A percentile compares a stretch with the other conserved stretches of the same genome.
Conservation (phyloP, 1,140 invertebrate genomes). For the Zaprionus tsacasi region DNA sequence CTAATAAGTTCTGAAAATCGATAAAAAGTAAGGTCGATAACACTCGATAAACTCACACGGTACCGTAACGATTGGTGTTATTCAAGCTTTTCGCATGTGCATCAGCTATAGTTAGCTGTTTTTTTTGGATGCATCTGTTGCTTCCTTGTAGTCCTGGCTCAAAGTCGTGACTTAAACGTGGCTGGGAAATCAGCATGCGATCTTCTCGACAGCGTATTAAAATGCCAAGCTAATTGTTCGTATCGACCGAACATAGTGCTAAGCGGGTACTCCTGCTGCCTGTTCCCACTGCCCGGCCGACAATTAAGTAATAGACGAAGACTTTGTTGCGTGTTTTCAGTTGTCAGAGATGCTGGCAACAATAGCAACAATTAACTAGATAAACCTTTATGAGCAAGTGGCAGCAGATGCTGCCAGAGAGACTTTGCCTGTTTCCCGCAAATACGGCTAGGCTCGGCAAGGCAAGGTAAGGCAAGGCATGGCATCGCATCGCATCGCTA, state of each 20-base stretch:
- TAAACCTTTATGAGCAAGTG: slow-evolving; percentile 73
- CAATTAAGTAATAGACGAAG: slow-evolving; percentile 80
- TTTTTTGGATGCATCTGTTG: slow-evolving; percentile 9
- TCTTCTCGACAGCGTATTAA: slow-evolving; percentile 80
- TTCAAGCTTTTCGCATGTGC: slow-evolving; percentile 52
- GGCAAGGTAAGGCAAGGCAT: slow-evolving; percentile 41
- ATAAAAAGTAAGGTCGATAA: not conserved
- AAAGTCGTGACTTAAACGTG: slow-evolving; percentile 71
- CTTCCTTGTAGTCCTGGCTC: slow-evolving; percentile 44
- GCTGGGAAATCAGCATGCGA: slow-evolving; percentile 75
- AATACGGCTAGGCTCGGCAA: slow-evolving; percentile 3
- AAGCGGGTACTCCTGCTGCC: slow-evolving; percentile 1
- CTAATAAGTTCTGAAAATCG: not conserved
- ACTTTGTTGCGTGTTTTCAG: slow-evolving; percentile 61
- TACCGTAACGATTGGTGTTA: not conserved
- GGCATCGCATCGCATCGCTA: slow-evolving; percentile 33
- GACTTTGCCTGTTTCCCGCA: slow-evolving; percentile 26
- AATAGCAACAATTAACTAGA: slow-evolving; percentile 51
- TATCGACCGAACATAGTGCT: slow-evolving; percentile 36
- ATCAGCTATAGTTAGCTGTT: not conserved
- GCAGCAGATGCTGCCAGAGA: slow-evolving; percentile 32
- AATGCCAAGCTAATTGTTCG: slow-evolving; percentile 82
- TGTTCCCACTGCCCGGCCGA: slow-evolving; percentile 40
- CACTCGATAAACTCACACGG: not conserved
- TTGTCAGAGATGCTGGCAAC: slow-evolving; percentile 21